Evolutionary conservation across 2,797 vertebrate species (phyloP).

Genomic region (Poeciliopsis gracilis): DNA sequence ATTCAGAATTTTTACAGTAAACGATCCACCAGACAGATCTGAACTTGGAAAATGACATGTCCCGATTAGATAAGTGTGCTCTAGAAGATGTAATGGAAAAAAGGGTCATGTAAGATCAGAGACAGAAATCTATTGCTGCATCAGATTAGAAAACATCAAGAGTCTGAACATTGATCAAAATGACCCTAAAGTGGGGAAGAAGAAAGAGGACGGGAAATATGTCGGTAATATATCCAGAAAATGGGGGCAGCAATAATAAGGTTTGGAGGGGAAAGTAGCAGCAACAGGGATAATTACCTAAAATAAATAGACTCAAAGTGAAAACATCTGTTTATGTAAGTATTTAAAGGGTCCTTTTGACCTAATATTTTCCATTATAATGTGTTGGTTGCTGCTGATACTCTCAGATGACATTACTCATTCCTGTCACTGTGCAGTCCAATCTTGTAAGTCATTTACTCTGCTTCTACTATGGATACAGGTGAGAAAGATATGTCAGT

Average conservation of each 20-base stretch:
- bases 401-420: not conserved
- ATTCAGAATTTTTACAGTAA: slow-evolving; percentile 63
- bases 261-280: slow-evolving; percentile 40
- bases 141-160: slow-evolving; percentile 71
- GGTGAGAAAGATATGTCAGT: not conserved
- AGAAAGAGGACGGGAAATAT: slow-evolving; percentile 22
- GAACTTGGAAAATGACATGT: slow-evolving; percentile 62
- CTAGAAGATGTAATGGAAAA: slow-evolving; percentile 69
- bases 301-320: not conserved
- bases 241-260: slow-evolving; percentile 15
- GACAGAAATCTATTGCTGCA: slow-evolving; percentile 68
- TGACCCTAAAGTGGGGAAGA: slow-evolving; percentile 28
- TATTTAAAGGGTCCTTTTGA: not conserved
- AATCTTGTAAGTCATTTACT: not conserved
- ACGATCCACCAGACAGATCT: slow-evolving; percentile 49
- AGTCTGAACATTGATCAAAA: slow-evolving; percentile 55
- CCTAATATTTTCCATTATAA: slow-evolving; percentile 2
- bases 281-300: not conserved
- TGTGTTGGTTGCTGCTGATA: not conserved
- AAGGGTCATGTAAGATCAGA: slow-evolving; percentile 63
- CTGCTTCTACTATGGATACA: not conserved
- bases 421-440: not conserved
- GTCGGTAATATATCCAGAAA: slow-evolving; percentile 57
- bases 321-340: not conserved
- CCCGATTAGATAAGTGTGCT: slow-evolving; percentile 61